Base-by-base conservation (phyloP, 2,797 vertebrate species). In the Todus mexicanus region DNA sequence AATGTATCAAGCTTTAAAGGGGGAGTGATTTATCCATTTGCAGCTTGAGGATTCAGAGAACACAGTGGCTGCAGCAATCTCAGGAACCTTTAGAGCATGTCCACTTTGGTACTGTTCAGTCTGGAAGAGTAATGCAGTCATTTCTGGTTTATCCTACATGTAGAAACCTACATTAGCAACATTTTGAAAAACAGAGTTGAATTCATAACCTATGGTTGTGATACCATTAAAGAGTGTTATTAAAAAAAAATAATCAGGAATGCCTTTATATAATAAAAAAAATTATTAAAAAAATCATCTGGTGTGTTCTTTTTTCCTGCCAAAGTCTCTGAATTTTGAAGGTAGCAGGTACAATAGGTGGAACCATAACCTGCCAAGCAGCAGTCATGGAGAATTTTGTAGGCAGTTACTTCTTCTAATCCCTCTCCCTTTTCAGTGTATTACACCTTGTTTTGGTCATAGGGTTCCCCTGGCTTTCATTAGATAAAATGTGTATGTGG, bases 361-460 rank as follows among this genome's bases (percentile, higher is more conserved):
- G 27, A 82, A 50, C 8, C 45, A 63, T 37, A 78, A 66, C 7
- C 40, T 89, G 73, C 57, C 73, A 93, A 85, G 50, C 10, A 87
- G 20, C 59, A 89, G 70, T 69, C 79, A 81, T 31, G 9, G 21
- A 63, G n/a, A 82, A 90, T 92, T 96, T 90, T 92, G 91, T 84
- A 90, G 48, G 48, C n/a, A 86, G 64, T 76, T 87, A 79, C 33
- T 90, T 81, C 37, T 90, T 71, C 86, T 59, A 75, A 82, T 87
- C 6, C 25, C 35, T 61, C 65, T 92, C 65, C 20, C 79, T 88
- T 92, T 89, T 82, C 54, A 87, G 45, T 84, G 80, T 82, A 73
- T 53, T 84, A 84, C 68, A 94, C 54, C 38, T 84, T 95, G 86
- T 83, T 91, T 74, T 43, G 65, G 84, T 94, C 75, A 71, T 22